phyloP scores from a whole-genome alignment of 2,113 vertebrate species.

The Menidia beryllina region DNA sequence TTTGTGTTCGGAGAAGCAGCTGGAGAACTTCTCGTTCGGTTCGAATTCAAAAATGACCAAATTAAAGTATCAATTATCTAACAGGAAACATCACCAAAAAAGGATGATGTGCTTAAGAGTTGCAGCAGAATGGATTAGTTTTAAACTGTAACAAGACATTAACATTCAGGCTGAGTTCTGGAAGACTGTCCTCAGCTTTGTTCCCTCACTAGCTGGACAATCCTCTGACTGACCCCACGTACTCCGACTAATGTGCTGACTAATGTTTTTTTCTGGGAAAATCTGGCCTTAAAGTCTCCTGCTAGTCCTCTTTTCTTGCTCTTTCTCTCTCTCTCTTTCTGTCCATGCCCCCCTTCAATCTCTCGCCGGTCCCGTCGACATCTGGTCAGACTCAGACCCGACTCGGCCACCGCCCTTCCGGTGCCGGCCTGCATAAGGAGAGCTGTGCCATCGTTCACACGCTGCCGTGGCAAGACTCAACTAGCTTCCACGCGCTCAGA shows the following conservation, averaged over 20 bases:
- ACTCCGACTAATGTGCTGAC: conserved; percentile 34
- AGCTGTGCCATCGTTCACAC: not conserved
- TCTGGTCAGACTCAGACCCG: not conserved
- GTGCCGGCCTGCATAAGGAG: not conserved
- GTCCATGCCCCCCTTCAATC: not conserved
- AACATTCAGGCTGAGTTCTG: too few relatives aligned
- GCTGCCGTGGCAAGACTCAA: conserved; percentile 36
- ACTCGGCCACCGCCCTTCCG: conserved; percentile 1
- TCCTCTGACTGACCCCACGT: conserved; percentile 56
- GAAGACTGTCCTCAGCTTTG: conserved; percentile 27
- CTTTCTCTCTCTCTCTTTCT: not conserved
- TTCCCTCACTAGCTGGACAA: conserved; percentile 41
- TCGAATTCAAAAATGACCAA: too few relatives aligned
- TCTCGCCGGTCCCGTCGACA: conserved; percentile 9
- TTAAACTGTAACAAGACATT: too few relatives aligned
- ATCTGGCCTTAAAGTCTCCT: conserved; percentile 35
- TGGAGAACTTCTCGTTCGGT: too few relatives aligned
- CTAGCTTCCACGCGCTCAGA: conserved; percentile 25
- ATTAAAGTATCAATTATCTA: too few relatives aligned
- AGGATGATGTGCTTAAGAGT: too few relatives aligned
- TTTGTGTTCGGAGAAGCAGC: too few relatives aligned
- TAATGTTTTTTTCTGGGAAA: conserved; percentile 23
- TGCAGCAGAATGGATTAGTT: too few relatives aligned
- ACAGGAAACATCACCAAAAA: too few relatives aligned
- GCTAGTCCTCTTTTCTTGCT: too few relatives aligned